A percentile compares a stretch with the other conserved stretches of the same genome.
These are phyloP conservation scores for Sylvia borin DNA, from an alignment of 2,797 vertebrate species.

Conservation along the genomic window DNA sequence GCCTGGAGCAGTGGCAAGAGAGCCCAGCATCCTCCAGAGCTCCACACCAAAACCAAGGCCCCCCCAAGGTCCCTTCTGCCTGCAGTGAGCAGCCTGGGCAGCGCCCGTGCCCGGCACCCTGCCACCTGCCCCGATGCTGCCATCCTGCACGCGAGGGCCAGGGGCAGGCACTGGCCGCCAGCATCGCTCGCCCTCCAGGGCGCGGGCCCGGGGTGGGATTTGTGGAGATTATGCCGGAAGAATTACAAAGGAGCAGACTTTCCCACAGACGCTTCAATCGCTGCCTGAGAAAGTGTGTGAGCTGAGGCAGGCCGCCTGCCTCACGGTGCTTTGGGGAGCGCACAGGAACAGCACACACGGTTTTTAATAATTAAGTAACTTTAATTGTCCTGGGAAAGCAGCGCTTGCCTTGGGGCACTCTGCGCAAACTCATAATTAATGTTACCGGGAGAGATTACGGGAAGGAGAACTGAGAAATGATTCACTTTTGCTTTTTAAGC, in stretches of 20 bases:
- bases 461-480: constrained; percentile 82
- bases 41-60: background rate
- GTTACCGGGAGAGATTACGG: constrained; percentile 89
- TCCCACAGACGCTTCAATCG: constrained; percentile 82
- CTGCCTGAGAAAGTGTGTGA: constrained; percentile 80
- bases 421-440: constrained; percentile 91
- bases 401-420: constrained; percentile 81
- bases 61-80: background rate
- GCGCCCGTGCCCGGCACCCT: background rate
- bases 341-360: constrained; percentile 72
- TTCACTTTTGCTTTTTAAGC: constrained; percentile 79
- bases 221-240: constrained; percentile 77
- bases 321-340: constrained; percentile 68
- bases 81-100: background rate
- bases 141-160: background rate
- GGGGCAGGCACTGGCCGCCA: background rate
- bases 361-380: constrained; percentile 90
- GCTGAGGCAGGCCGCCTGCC: constrained; percentile 73
- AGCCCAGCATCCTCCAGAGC: background rate
- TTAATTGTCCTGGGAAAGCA: constrained; percentile 98
- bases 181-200: constrained; percentile 13
- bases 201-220: constrained; percentile 69
- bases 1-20: background rate
- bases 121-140: background rate
- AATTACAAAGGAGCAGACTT: constrained; percentile 78